A percentile compares a stretch with the other conserved stretches of the same genome.
phyloP scores from a whole-genome alignment of 2,113 vertebrate species.

The Parotia lawesii region DNA sequence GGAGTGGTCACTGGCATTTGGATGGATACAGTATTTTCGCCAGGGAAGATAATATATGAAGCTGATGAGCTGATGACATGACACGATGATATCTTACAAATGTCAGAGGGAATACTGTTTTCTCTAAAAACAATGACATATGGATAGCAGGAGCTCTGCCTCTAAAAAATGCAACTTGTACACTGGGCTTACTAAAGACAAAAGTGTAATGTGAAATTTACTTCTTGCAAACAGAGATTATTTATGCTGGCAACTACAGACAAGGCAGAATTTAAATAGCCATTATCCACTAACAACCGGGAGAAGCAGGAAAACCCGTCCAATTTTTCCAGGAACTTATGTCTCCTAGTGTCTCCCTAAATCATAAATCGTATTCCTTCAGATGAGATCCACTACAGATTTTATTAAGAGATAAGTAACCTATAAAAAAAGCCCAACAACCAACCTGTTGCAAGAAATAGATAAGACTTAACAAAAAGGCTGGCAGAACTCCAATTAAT shows the following conservation, averaged over 20 bases:
- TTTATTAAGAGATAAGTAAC: constrained; percentile 2
- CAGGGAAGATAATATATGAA: not conserved
- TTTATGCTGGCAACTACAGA: constrained; percentile 42
- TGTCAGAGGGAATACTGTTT: constrained; percentile 12
- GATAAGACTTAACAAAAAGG: not conserved
- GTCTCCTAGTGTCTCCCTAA: not conserved
- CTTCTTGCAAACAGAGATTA: constrained; percentile 2
- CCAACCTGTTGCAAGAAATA: not conserved
- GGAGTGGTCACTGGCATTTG: not conserved
- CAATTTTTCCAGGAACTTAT: constrained; percentile 42
- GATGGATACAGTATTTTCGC: not conserved
- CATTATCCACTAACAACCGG: not conserved
- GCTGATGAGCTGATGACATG: not conserved
- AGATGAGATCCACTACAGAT: not conserved
- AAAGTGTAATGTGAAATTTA: not conserved
- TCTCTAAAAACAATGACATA: constrained; percentile 14
- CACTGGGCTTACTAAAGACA: not conserved
- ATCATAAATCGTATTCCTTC: constrained; percentile 5
- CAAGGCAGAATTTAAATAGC: constrained; percentile 26
- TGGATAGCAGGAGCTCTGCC: not conserved
- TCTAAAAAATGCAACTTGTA: not conserved
- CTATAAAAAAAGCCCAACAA: not conserved
- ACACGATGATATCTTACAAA: not conserved
- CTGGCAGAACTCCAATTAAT: not conserved
- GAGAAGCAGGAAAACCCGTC: constrained; percentile 18